phyloP scores from a whole-genome alignment of 2,797 vertebrate genomes.

The Hybognathus amarus region DNA sequence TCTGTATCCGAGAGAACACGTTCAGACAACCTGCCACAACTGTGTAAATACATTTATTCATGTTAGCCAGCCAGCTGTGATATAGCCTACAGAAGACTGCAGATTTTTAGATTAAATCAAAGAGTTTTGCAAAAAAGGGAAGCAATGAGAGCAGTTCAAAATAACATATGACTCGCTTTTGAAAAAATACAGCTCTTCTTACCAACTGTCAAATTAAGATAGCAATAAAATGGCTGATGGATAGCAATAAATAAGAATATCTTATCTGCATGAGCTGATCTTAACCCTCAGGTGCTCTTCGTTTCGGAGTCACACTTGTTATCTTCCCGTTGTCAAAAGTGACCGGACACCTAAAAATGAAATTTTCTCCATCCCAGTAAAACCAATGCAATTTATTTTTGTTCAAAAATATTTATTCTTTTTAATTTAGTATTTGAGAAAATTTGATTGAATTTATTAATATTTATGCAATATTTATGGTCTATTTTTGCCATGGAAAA shows the following conservation, averaged over 20 bases:
- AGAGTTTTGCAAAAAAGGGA: conserved; percentile 1
- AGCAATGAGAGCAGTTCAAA: background rate
- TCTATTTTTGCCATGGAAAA: too few species aligned
- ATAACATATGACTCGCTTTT: background rate
- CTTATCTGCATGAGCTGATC: background rate
- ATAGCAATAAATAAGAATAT: background rate
- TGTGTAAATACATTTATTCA: conserved; percentile 31
- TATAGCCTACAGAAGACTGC: background rate
- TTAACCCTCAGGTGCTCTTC: too few species aligned
- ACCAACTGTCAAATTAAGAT: background rate
- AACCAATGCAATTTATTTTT: too few species aligned
- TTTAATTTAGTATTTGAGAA: too few species aligned
- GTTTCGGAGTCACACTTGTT: too few species aligned
- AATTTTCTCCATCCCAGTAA: too few species aligned
- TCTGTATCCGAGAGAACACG: conserved; percentile 17
- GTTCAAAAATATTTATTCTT: too few species aligned
- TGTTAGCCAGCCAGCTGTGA: conserved; percentile 11
- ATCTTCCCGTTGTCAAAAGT: too few species aligned
- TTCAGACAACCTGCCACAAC: conserved; percentile 26
- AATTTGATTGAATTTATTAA: too few species aligned
- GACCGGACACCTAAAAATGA: too few species aligned
- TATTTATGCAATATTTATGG: too few species aligned
- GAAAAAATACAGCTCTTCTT: background rate
- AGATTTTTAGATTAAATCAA: background rate
- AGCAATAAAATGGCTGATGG: background rate